A percentile compares a stretch with the other conserved stretches of the same genome.
These are phyloP conservation scores for Sternarchorhynchus goeldii DNA, from an alignment of 2,797 vertebrate genomes.

Conservation along the genomic window DNA sequence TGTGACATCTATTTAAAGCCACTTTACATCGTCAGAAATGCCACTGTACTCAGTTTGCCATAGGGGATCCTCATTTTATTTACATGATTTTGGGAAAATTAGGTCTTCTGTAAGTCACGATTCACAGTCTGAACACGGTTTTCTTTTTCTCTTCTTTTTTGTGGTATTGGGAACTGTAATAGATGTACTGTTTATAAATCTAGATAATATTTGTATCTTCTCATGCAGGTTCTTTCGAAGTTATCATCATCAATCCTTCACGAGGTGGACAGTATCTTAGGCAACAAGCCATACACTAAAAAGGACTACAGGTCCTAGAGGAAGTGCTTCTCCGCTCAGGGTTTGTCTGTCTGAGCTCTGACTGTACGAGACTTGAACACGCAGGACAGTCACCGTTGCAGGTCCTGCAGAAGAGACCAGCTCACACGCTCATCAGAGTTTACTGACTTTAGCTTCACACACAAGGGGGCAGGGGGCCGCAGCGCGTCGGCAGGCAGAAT, in stretches of 20 bases:
- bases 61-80: too few relatives aligned
- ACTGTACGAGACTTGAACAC: conserved; percentile 38
- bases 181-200: not conserved
- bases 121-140: too few relatives aligned
- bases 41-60: too few relatives aligned
- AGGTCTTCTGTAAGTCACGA: too few relatives aligned
- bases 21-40: not conserved
- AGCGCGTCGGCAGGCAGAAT: conserved; percentile 32
- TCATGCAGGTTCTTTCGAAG: conserved; percentile 92
- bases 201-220: not conserved
- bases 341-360: conserved; percentile 40
- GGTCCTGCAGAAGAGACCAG: conserved; percentile 42
- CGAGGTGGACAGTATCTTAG: conserved; percentile 98
- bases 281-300: conserved; percentile 99
- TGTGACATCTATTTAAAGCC: not conserved
- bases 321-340: conserved; percentile 10
- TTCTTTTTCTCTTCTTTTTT: too few relatives aligned
- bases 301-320: conserved; percentile 97
- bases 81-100: too few relatives aligned
- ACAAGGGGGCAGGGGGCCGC: not conserved
- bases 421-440: conserved; percentile 28
- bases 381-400: conserved; percentile 49
- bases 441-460: conserved; percentile 19
- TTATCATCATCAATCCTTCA: conserved; percentile 94
- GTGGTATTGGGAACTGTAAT: not conserved